Evolutionary conservation across 2,113 vertebrate species (phyloP), one percentile per base, ranked within the genome.

Genomic region (Agapornis roseicollis): DNA sequence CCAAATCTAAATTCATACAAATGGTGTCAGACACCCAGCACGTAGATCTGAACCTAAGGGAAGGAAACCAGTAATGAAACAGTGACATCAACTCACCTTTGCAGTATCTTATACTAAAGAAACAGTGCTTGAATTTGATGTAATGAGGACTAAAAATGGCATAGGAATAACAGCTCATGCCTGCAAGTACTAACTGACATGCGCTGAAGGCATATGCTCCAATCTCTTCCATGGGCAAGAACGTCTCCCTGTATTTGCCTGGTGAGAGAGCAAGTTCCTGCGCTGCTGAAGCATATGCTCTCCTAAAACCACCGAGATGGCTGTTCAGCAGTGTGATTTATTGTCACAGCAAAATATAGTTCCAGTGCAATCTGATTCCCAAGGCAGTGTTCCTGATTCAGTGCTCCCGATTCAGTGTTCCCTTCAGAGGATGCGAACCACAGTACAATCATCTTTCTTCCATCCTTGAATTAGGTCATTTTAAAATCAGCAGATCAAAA

Each of bases 341-440:
- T 68, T 95, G 78, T 93, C 94, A 91, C 24, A 23, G 85, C 86
- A 90, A 87, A 85, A 46, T 55, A 29, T 37, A 94, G 84, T 88
- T 95, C 92, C 86, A 95, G 94, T 95, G 92, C 92, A 95, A 85
- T 76, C 64, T 41, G 74, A 95, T 89, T 85, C 86, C 81, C 94
- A 90, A 92, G 70, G 88, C 24, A n/a, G 85, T 8, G 24, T 31
- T 89, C 68, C 55, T 42, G 80, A 90, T 69, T 74, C 82, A 86
- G 72, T 49, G 80, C 29, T 91, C 41, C 64, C 89, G 70, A 89
- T 65, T 74, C 82, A 84, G 69, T 46, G 83, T 33, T 91, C 41
- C 64, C 89, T 80, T 80, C 81, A 80, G 58, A 80, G 53, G 55
- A 85, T 47, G 64, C 17, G 80, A 96, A 90, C 85, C 60, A 65